These are phyloP conservation scores for Sapayoa aenigma DNA, from an alignment of 2,113 vertebrate species.

Conservation along the genomic window DNA sequence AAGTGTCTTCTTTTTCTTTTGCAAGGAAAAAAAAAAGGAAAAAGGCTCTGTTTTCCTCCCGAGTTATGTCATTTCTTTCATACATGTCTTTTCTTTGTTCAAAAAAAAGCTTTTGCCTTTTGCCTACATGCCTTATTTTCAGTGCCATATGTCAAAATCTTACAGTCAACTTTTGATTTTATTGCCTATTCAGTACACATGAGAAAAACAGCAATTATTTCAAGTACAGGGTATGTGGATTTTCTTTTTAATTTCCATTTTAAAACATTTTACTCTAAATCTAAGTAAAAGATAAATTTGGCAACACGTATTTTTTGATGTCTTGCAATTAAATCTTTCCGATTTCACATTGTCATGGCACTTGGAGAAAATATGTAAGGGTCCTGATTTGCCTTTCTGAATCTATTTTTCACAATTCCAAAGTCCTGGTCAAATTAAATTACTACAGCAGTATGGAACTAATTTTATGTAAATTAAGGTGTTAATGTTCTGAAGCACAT, in stretches of 20 bases:
- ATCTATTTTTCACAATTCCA: slow-evolving; percentile 84
- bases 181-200: slow-evolving; percentile 21
- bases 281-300: slow-evolving; percentile 26
- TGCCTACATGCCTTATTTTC: background rate
- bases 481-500: slow-evolving; percentile 95
- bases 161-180: slow-evolving; percentile 28
- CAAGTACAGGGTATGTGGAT: background rate
- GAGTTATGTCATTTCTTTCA: background rate
- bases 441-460: slow-evolving; percentile 92
- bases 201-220: slow-evolving; percentile 23
- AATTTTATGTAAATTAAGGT: slow-evolving; percentile 98
- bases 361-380: slow-evolving; percentile 80
- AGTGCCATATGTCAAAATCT: slow-evolving; percentile 2
- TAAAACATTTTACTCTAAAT: slow-evolving; percentile 11
- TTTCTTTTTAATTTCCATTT: background rate
- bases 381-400: slow-evolving; percentile 76
- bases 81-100: background rate
- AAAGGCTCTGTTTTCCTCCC: background rate
- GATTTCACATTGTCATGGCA: slow-evolving; percentile 75
- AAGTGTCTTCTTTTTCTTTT: background rate
- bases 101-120: background rate
- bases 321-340: slow-evolving; percentile 73
- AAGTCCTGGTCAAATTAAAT: slow-evolving; percentile 93
- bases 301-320: slow-evolving; percentile 10
- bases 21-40: background rate